phyloP scores from a whole-genome alignment of 2,888 invertebrate species.

The Callinectes sapidus region DNA sequence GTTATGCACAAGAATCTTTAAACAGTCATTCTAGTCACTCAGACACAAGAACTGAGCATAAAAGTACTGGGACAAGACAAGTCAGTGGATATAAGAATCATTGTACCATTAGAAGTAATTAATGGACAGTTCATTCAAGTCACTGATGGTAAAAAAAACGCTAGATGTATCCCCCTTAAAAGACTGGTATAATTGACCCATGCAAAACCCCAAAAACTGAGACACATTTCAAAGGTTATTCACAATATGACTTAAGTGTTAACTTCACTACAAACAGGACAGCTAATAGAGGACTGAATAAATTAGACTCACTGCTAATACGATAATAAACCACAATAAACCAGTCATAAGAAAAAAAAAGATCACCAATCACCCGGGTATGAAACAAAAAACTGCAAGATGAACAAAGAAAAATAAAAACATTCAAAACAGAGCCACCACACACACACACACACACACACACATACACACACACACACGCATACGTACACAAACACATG shows the following conservation, averaged over 20 bases:
- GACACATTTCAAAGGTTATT: not conserved
- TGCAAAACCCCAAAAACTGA: not conserved
- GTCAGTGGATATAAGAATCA: too few relatives aligned
- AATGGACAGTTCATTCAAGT: not conserved
- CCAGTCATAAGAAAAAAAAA: not conserved
- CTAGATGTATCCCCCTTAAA: not conserved
- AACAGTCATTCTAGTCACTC: not conserved
- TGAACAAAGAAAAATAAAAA: not conserved
- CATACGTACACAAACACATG: too few relatives aligned
- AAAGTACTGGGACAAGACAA: not conserved
- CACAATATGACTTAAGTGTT: not conserved
- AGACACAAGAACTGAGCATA: not conserved
- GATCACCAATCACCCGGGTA: not conserved
- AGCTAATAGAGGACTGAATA: not conserved
- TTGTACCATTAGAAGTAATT: not conserved
- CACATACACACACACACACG: too few relatives aligned
- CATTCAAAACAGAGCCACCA: not conserved
- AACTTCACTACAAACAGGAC: not conserved
- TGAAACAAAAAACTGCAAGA: not conserved
- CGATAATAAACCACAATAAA: not conserved
- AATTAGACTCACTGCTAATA: not conserved
- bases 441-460: not conserved
- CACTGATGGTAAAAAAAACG: not conserved
- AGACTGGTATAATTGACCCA: not conserved
- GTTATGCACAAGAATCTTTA: not conserved